Evolutionary conservation across 2,888 invertebrate species (phyloP), one percentile per base, ranked within the genome.

Genomic region (Meteorus colon): DNA sequence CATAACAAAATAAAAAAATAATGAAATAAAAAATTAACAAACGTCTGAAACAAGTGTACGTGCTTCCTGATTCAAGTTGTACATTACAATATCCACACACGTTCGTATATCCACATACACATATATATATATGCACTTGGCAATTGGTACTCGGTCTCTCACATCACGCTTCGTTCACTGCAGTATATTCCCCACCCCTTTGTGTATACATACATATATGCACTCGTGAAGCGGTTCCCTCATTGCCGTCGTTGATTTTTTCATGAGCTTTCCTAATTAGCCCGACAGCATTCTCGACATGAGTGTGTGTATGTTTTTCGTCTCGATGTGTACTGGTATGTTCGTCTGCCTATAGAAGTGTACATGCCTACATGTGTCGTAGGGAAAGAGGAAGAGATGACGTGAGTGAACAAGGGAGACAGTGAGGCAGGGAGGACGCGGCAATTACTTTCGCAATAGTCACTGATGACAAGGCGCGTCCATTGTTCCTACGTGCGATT

Each of bases 371-470:
- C 77, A 75, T 76, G 74, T 78, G 77, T 77, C 77, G 55, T 71
- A 65, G 69, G 74, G 71, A 75, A 78, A 76, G 74, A 24, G 75
- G 48, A 19, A 59, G 60, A 45, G 72, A 41, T 41, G 41, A 41
- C 14, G 24, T 10, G 12, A 37, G 24, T 24, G 37, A 69, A 69
- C 4, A 14, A 69, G 37, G 14, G 29, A 8, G 37, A 34, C 16
- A 62, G 71, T 71, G 62, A 73, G 71, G 70, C 75, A 80, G 78
- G 76, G 37, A 77, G 72, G 48, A 70, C 74, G 76, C 78, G 82
- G 85, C 83, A 87, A 88, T 88, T 86, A 88, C 86, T 86, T 86
- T 84, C 80, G 84, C 86, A 86, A 87, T 85, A 87, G 86, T 87
- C 84, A 78, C 80, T 84, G 86, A 86, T 86, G 87, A 85, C 84